Evolutionary conservation across 2,113 vertebrate genomes (phyloP), one percentile per base, ranked within the genome.

Genomic region (Takifugu flavidus): DNA sequence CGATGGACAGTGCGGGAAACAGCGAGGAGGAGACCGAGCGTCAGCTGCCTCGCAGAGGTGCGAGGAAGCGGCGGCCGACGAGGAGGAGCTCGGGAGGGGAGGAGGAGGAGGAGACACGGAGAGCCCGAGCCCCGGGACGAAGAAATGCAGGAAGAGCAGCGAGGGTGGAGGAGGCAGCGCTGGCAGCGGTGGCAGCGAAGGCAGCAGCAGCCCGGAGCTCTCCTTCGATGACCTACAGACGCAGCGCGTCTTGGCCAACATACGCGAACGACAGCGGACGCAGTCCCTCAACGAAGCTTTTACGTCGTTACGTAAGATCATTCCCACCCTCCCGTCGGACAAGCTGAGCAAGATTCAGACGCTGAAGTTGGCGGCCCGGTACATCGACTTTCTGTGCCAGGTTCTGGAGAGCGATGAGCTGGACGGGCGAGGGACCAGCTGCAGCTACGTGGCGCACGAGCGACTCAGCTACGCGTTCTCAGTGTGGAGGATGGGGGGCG

Each of bases 261-360:
- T 98, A 78, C 93, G 96, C 79, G 96, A 98, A 87, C 89, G 96
- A 52, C 96, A 98, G 86, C 91, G 96, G 78, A 98, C 96, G 25
- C 96, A 98, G 87, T 98, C 96, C 39, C 93, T 98, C 61, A 98
- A 98, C 89, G 96, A 98, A 85, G 96, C 96, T 2, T 98, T 98
- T 83, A 93, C 95, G 28, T 95, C 96, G 34, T 87, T 98, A 78
- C 90, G 96, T 20, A 96, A 98, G 86, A 98, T 98, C 89, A 98
- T 98, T 83, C 96, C 96, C 80, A 98, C 96, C 44, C 92, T 98
- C 79, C 96, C 96, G 42, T 98, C 96, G 25, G 96, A 98, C 88
- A 98, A 98, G 88, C 92, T 98, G 69, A 98, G 96, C 90, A 98
- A 98, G 91, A 98, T 98, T 82, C 96, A 98, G 91, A 98, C 96